Evolutionary conservation across 53 echinoderm and acorn worm species (phyloP).

Genomic region (Patiria pectinifera): DNA sequence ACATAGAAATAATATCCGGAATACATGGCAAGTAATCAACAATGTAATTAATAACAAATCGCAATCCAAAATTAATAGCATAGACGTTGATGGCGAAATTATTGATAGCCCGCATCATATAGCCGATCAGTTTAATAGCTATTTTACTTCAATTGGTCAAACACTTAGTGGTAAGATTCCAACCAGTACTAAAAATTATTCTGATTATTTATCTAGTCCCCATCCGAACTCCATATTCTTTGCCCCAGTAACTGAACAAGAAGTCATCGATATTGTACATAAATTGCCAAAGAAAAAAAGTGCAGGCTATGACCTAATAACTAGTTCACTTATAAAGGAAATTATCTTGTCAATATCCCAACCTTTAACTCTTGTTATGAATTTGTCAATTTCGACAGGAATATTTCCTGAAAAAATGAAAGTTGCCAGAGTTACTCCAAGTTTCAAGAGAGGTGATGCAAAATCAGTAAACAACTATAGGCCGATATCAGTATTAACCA

Average conservation of each 20-base stretch:
- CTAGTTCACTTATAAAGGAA: neutral
- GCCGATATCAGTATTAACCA: neutral
- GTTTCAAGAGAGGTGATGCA: neutral
- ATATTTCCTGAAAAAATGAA: conserved; percentile 23
- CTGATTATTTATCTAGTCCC: too few relatives aligned
- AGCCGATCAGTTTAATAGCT: neutral
- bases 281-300: too few relatives aligned
- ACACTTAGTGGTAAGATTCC: conserved; percentile 11
- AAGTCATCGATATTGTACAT: too few relatives aligned
- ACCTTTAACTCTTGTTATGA: neutral
- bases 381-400: neutral
- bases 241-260: too few relatives aligned
- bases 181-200: neutral
- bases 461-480: neutral
- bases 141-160: conserved; percentile 23
- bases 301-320: neutral
- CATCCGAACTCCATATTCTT: too few relatives aligned
- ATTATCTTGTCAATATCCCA: neutral
- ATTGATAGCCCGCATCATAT: too few relatives aligned
- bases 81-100: too few relatives aligned
- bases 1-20: too few relatives aligned
- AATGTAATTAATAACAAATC: too few relatives aligned
- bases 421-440: conserved; percentile 6
- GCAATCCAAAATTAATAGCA: too few relatives aligned
- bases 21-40: too few relatives aligned